These are phyloP conservation scores for Takifugu rubripes DNA, from an alignment of 2,797 vertebrate species.

Conservation along the genomic window DNA sequence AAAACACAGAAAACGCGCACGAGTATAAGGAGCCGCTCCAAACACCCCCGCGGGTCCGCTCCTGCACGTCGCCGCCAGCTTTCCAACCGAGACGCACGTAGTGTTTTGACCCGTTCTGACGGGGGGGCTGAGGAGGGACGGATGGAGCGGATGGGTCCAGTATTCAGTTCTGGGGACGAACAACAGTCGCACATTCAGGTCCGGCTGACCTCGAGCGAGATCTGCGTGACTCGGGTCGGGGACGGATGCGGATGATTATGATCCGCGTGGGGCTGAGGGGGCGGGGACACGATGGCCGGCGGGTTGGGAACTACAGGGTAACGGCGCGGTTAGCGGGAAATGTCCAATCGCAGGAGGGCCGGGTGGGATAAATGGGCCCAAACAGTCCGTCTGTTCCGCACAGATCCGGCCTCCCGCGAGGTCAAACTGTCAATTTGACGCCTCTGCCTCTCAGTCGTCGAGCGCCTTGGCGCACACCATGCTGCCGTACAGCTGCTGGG, in stretches of 20 bases:
- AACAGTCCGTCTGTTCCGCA: conserved; percentile 16
- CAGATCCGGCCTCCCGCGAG: conserved; percentile 19
- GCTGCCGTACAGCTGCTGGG: conserved; percentile 71
- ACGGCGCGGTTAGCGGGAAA: too few species aligned
- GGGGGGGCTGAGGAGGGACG: conserved; percentile 4
- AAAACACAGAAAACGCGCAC: conserved; percentile 55
- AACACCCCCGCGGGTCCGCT: too few species aligned
- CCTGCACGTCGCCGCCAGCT: background rate
- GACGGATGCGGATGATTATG: too few species aligned
- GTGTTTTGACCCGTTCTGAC: conserved; percentile 12
- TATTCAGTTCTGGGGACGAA: background rate
- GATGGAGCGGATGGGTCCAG: background rate
- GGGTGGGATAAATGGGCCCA: conserved; percentile 26
- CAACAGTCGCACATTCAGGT: background rate
- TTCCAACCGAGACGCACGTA: conserved; percentile 27
- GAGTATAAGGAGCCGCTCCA: too few species aligned
- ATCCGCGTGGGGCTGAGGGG: too few species aligned
- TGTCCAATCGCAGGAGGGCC: conserved; percentile 12
- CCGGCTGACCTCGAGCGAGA: background rate
- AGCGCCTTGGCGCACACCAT: conserved; percentile 76
- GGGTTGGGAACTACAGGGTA: too few species aligned
- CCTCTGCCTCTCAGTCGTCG: conserved; percentile 70
- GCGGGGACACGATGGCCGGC: too few species aligned
- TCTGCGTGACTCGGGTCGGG: background rate
- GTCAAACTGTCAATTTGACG: conserved; percentile 4